Conservation (phyloP, 2,113 vertebrate species). For the Fukomys damarensis region DNA sequence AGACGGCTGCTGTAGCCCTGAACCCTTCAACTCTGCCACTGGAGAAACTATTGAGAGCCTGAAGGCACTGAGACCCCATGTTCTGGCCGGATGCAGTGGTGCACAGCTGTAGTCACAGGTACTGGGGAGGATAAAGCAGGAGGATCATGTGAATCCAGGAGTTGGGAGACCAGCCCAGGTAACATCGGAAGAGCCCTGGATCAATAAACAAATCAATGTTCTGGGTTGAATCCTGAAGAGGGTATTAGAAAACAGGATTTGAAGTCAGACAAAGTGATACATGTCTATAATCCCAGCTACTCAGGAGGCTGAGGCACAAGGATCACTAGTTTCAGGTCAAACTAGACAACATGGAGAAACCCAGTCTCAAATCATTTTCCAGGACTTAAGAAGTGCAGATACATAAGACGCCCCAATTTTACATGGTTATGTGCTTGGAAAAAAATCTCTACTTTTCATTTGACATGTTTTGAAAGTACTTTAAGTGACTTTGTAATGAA, state of each 20-base stretch:
- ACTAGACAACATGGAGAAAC: not conserved
- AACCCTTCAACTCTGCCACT: not conserved
- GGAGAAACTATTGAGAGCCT: not conserved
- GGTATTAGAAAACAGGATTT: not conserved
- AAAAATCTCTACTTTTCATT: not conserved
- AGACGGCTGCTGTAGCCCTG: not conserved
- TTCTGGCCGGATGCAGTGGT: not conserved
- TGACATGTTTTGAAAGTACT: not conserved
- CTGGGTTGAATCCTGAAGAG: not conserved
- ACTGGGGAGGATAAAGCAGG: not conserved
- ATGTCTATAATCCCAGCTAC: not conserved
- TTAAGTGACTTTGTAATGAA: constrained; percentile 35
- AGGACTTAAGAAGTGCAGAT: constrained; percentile 33
- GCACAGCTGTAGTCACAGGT: not conserved
- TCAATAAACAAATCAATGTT: not conserved
- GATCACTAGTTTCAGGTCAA: not conserved
- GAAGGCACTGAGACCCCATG: not conserved
- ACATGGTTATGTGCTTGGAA: not conserved
- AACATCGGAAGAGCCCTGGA: not conserved
- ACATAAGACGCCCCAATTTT: not conserved
- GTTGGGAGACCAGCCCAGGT: not conserved
- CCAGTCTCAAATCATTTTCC: constrained; percentile 22
- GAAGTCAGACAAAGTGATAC: not conserved
- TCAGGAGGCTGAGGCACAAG: not conserved
- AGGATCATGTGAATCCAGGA: not conserved